Conservation (phyloP, 2,888 invertebrate species). For the Drosophila paracracens region DNA sequence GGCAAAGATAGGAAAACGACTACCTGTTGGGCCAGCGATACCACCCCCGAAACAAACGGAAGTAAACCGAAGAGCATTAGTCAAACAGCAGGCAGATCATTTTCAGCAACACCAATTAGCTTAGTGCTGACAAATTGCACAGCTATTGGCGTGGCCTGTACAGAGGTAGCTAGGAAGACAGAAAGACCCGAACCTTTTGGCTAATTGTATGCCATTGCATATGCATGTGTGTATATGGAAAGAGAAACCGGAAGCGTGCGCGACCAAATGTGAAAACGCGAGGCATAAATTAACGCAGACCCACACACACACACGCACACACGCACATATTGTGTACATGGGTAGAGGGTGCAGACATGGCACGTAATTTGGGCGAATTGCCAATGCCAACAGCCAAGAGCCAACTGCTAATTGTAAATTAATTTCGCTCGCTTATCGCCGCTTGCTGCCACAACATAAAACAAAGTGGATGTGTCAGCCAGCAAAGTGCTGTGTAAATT, state of each 20-base stretch:
- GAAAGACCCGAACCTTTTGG: constrained; percentile 41
- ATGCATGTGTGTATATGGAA: constrained; percentile 11
- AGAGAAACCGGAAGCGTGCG: constrained; percentile 73
- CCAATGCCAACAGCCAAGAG: constrained; percentile 42
- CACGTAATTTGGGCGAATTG: constrained; percentile 68
- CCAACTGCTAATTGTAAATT: constrained; percentile 75
- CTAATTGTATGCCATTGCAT: constrained; percentile 49
- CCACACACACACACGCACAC: constrained; percentile 17
- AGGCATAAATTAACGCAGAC: constrained; percentile 68
- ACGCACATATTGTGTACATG: not conserved
- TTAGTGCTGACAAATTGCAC: constrained; percentile 80
- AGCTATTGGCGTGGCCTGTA: constrained; percentile 66
- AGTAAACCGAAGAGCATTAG: constrained; percentile 70
- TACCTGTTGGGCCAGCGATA: constrained; percentile 63
- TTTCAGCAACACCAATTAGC: constrained; percentile 73
- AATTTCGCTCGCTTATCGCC: constrained; percentile 73
- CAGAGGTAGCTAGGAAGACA: constrained; percentile 3
- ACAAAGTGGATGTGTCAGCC: constrained; percentile 68
- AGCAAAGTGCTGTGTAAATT: constrained; percentile 80
- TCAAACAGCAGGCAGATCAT: constrained; percentile 72
- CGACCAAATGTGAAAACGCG: constrained; percentile 80
- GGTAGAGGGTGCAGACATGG: constrained; percentile 29
- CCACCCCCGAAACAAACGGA: constrained; percentile 61
- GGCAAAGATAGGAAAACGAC: constrained; percentile 29
- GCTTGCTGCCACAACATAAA: constrained; percentile 48